phyloP scores from a whole-genome alignment of 2,797 vertebrate species.

The Chelon auratus region DNA sequence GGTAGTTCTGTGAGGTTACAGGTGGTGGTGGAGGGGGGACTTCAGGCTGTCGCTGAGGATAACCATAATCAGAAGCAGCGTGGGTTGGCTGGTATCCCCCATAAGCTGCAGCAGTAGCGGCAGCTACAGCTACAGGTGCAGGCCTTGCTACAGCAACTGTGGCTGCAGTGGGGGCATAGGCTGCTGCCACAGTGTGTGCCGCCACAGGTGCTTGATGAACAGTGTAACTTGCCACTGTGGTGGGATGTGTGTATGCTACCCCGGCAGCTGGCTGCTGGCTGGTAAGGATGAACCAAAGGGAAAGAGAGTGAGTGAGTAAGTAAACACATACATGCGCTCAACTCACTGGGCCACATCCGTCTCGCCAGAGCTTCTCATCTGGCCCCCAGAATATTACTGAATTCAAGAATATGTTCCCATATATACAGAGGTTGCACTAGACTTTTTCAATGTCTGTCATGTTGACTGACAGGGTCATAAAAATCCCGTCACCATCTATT shows the following conservation, averaged over 20 bases:
- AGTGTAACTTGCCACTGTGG: conserved; percentile 98
- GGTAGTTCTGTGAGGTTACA: conserved; percentile 97
- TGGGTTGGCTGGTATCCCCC: conserved; percentile 94
- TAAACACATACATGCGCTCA: too few relatives aligned
- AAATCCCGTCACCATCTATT: too few relatives aligned
- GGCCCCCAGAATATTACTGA: too few relatives aligned
- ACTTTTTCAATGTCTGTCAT: too few relatives aligned
- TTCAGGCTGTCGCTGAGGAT: conserved; percentile 95
- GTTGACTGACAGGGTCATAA: too few relatives aligned
- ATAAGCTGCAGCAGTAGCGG: conserved; percentile 94
- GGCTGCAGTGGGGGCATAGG: conserved; percentile 94
- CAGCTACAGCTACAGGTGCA: conserved; percentile 92
- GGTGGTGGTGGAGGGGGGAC: conserved; percentile 96
- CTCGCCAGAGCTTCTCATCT: too few relatives aligned
- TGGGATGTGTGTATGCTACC: conserved; percentile 97
- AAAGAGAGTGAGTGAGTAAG: not conserved
- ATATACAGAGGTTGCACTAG: too few relatives aligned
- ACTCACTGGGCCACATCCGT: too few relatives aligned
- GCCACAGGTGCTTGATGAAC: conserved; percentile 98
- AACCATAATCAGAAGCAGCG: conserved; percentile 93
- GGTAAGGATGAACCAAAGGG: conserved; percentile 41
- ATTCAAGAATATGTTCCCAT: too few relatives aligned
- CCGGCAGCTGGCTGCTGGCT: conserved; percentile 97
- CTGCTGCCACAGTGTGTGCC: conserved; percentile 95
- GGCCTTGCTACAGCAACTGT: conserved; percentile 94